These are phyloP conservation scores for Sterna hirundo DNA, from an alignment of 2,113 vertebrate species.

Conservation along the genomic window DNA sequence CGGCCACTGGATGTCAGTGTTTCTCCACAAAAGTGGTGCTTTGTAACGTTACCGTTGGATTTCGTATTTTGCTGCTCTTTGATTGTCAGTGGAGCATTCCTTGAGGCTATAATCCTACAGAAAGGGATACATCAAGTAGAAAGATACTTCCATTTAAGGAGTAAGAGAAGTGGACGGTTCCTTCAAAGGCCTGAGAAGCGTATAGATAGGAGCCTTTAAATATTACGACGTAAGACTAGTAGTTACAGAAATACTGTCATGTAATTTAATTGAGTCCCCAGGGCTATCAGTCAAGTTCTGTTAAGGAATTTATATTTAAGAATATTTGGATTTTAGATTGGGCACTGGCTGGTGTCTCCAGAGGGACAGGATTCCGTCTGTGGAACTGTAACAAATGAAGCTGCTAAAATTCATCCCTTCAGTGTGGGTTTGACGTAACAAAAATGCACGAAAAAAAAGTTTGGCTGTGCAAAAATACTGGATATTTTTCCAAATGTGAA, in stretches of 20 bases:
- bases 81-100: not conserved
- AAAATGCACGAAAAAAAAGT: not conserved
- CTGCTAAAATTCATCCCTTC: not conserved
- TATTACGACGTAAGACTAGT: not conserved
- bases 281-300: not conserved
- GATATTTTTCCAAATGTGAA: not conserved
- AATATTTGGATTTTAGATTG: not conserved
- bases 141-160: not conserved
- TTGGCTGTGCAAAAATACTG: not conserved
- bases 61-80: not conserved
- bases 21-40: not conserved
- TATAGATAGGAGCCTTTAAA: not conserved
- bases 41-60: rapidly evolving
- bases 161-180: not conserved
- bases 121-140: not conserved
- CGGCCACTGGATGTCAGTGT: constrained; percentile 35
- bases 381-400: not conserved
- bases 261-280: not conserved
- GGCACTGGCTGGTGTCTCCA: not conserved
- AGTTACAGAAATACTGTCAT: not conserved
- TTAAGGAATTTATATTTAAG: not conserved
- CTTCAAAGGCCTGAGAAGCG: not conserved
- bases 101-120: not conserved
- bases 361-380: not conserved
- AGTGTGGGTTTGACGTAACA: not conserved